Evolutionary conservation across 2,113 vertebrate genomes (phyloP).

Genomic region (Nothocercus julius): DNA sequence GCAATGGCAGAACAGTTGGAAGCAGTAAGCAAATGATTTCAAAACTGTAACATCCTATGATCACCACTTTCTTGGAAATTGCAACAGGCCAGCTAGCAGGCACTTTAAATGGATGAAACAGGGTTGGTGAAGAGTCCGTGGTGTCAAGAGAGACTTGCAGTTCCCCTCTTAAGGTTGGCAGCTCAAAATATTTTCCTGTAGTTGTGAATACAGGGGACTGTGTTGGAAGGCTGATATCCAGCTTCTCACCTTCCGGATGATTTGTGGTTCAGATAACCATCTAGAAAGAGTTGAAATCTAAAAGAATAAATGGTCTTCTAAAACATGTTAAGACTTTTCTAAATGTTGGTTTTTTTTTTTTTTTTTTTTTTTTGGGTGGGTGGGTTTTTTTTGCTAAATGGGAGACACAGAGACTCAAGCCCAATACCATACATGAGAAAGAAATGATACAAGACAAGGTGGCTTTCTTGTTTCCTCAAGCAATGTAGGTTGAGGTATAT

Average conservation of each 20-base stretch:
- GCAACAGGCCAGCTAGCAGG: not conserved
- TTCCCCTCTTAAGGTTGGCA: not conserved
- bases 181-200: not conserved
- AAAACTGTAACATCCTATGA: not conserved
- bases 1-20: not conserved
- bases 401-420: not conserved
- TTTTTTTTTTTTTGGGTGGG: too few species aligned
- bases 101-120: not conserved
- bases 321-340: not conserved
- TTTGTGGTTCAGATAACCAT: not conserved
- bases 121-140: not conserved
- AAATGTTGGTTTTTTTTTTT: not conserved
- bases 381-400: not conserved
- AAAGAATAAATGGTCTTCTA: not conserved
- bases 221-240: not conserved
- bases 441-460: not conserved
- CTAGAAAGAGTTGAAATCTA: not conserved
- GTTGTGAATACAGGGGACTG: not conserved
- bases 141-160: not conserved
- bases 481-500: not conserved
- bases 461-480: not conserved
- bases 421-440: not conserved
- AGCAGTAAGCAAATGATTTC: not conserved
- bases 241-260: not conserved
- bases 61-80: not conserved